These are phyloP conservation scores for Mystacornis crossleyi DNA, from an alignment of 2,113 vertebrate species.

Conservation along the genomic window DNA sequence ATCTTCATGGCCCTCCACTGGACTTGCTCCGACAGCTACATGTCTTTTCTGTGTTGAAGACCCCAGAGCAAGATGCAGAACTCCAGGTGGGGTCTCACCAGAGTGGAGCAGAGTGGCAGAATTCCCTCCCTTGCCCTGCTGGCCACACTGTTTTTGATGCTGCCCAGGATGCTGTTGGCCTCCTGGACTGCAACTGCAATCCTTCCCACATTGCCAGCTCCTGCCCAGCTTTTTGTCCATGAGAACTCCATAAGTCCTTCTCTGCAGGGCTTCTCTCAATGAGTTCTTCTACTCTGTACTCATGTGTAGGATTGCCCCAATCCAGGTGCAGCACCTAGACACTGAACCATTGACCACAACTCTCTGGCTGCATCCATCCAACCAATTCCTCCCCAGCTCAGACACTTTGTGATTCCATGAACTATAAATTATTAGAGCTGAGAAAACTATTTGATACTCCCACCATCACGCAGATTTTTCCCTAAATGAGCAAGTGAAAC, in stretches of 20 bases:
- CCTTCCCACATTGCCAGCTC: neutral
- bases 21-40: neutral
- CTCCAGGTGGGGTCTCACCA: neutral
- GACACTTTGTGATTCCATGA: neutral
- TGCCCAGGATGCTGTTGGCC: neutral
- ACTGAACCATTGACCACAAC: neutral
- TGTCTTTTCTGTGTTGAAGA: neutral
- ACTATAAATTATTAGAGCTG: neutral
- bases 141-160: neutral
- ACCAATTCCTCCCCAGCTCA: neutral
- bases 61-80: neutral
- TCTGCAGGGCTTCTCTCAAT: neutral
- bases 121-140: neutral
- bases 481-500: neutral
- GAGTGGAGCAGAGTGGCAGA: neutral
- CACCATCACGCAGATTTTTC: neutral
- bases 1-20: neutral
- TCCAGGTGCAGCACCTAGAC: neutral
- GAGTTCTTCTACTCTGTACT: neutral
- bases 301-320: neutral
- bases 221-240: neutral
- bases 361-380: neutral
- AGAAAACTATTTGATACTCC: neutral
- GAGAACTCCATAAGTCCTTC: neutral
- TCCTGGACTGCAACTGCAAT: neutral